Conservation (phyloP, 2,113 vertebrate species). For the Siniperca chuatsi region DNA sequence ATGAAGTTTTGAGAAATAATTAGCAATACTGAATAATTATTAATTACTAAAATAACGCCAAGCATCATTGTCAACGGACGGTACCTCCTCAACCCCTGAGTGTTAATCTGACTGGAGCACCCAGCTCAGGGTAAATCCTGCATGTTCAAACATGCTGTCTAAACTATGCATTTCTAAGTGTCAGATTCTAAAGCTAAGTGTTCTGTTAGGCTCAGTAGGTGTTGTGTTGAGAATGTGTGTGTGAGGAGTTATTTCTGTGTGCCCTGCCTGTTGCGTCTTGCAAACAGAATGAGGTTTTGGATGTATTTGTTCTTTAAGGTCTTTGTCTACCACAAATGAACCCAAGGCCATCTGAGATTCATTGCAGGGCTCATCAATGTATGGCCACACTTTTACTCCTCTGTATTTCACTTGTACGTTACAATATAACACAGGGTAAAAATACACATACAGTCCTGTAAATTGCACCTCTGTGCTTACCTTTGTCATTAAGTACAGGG, state of each 20-base stretch:
- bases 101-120: no score
- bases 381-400: not conserved
- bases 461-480: no score
- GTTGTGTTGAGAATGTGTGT: not conserved
- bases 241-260: not conserved
- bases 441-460: no score
- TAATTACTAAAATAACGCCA: no score
- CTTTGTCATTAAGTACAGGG: no score
- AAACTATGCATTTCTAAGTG: conserved; percentile 48
- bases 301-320: not conserved
- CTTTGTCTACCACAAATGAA: not conserved
- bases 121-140: not conserved
- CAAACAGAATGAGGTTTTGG: not conserved
- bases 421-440: no score
- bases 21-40: no score
- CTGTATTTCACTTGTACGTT: no score
- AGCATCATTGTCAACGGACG: no score
- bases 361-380: not conserved
- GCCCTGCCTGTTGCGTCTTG: not conserved
- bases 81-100: no score
- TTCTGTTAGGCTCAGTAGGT: not conserved
- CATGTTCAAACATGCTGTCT: conserved; percentile 34
- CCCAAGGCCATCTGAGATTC: not conserved
- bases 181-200: conserved; percentile 52
- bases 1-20: no score